Base-by-base conservation (phyloP, 2,797 vertebrate species). In the Heterohyrax brucei region DNA sequence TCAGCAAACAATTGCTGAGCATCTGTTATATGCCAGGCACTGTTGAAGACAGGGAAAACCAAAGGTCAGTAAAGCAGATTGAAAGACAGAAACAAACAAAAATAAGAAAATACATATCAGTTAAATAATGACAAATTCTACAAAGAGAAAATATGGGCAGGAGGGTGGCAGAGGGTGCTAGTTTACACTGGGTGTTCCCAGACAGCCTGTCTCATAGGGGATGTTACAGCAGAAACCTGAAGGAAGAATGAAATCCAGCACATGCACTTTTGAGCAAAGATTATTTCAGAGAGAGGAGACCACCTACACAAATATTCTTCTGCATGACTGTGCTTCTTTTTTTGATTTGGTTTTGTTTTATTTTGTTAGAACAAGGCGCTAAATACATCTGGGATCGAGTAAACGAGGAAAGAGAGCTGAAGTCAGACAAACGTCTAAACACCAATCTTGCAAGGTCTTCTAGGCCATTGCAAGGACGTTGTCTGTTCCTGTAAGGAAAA, bases 401-500 rank as follows among this genome's bases (percentile, higher is more conserved):
- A 82, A 61, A 14, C 61, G 33, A 83, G 3, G n/a, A 95, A 61
- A 19, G 16, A 78, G 39, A 30, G 53, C 12, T 73, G 26, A 93
- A 50, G 70, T 92, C 19, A 53, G n/a, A 7, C 24, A 83, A 92
- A 91, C 83, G 39, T 8, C 26, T 59, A 76, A 95, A 22, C 61
- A 44, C 70, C 68, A 28, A 87, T 72, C 84, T 85, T 19, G 1
- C 5, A 79, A 82, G 62, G 30, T 89, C 21, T 80, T 89, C 62
- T 4, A 82, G 68, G 13, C 10, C 19, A 14, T 7, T 82, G 26
- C 62, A 84, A 64, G 59, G 24, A 39, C 85, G 10, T 50, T 61
- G 61, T 86, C 64, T 95, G 77, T 85, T 50, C 62, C 44, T 92
- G 50, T 33, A 44, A 84, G 30, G 81, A 53, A 83, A 1, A 81